A percentile compares a stretch with the other conserved stretches of the same genome.
Conservation (phyloP, 2,888 invertebrate species). For the Eristalinus aeneus region DNA sequence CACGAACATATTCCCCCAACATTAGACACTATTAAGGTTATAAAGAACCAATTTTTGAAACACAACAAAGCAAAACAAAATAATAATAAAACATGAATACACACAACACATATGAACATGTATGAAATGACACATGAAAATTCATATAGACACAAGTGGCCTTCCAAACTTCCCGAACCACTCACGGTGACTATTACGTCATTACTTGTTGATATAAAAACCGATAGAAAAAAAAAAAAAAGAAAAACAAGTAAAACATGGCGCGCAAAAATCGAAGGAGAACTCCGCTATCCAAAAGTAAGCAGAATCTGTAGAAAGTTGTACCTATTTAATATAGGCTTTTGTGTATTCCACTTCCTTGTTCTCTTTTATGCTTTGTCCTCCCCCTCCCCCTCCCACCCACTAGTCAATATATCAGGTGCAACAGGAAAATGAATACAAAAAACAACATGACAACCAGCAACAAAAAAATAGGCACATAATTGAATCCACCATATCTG, state of each 20-base stretch:
- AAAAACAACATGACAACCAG: background rate
- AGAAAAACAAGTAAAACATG: background rate
- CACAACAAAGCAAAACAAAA: too few species aligned
- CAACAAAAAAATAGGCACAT: background rate
- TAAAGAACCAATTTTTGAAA: too few species aligned
- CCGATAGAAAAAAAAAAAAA: background rate
- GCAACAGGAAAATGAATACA: conserved; percentile 32
- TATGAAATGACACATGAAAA: too few species aligned
- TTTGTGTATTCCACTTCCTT: background rate
- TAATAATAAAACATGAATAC: too few species aligned
- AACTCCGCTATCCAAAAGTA: background rate
- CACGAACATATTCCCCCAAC: too few species aligned
- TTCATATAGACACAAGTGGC: background rate
- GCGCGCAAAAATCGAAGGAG: conserved; percentile 31
- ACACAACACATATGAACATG: too few species aligned
- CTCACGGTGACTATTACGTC: background rate
- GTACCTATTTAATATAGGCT: conserved; percentile 8
- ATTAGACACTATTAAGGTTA: too few species aligned
- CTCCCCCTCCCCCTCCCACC: background rate
- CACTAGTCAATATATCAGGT: conserved; percentile 22
- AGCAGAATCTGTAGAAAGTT: background rate
- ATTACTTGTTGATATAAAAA: conserved; percentile 34
- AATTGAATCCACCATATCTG: conserved; percentile 4
- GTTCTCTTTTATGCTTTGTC: conserved; percentile 39
- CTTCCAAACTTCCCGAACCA: background rate